phyloP scores from a whole-genome alignment of 2,797 vertebrate genomes.

The Nannoperca australis region DNA sequence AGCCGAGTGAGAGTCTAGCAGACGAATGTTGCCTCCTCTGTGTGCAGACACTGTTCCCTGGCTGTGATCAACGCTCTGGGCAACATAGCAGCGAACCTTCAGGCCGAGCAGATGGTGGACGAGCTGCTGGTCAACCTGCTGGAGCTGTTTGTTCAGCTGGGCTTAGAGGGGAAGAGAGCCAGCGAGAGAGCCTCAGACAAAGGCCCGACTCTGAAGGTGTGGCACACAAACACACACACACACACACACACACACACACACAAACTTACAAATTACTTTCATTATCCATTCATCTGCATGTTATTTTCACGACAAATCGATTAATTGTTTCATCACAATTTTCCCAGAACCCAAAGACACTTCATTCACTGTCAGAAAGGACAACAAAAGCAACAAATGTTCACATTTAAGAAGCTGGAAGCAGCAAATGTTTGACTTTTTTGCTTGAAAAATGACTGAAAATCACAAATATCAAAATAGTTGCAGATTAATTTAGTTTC shows the following conservation, averaged over 20 bases:
- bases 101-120: constrained; percentile 94
- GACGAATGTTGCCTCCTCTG: not conserved
- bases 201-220: constrained; percentile 95
- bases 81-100: constrained; percentile 97
- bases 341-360: no score
- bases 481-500: no score
- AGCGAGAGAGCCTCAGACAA: constrained; percentile 97
- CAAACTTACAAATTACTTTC: no score
- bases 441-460: no score
- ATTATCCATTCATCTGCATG: no score
- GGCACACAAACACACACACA: constrained; percentile 1
- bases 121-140: constrained; percentile 97
- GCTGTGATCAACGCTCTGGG: constrained; percentile 98
- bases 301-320: no score
- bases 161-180: constrained; percentile 96
- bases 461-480: no score
- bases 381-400: no score
- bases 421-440: no score
- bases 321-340: no score
- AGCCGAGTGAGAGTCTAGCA: not conserved
- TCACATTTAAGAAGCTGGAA: no score
- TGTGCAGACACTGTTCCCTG: constrained; percentile 94
- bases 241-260: not conserved
- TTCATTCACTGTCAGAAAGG: no score
- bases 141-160: constrained; percentile 97